Conservation (phyloP, 2,888 invertebrate genomes). For the Eudasyphora cyanicolor region DNA sequence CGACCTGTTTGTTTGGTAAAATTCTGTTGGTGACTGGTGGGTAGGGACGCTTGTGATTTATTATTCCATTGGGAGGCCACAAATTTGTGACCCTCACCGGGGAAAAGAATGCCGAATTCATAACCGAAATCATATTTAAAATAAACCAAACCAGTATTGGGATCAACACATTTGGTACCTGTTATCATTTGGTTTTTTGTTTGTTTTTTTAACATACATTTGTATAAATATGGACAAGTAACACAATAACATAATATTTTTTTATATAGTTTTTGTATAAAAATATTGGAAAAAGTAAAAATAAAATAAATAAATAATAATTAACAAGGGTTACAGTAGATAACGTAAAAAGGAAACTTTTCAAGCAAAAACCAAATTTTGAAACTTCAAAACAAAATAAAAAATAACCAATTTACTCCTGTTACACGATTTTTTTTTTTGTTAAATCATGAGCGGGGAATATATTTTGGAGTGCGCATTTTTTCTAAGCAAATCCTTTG, state of each 20-base stretch:
- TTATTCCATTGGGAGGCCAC: slow-evolving; percentile 77
- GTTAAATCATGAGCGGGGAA: not conserved
- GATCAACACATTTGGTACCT: slow-evolving; percentile 89
- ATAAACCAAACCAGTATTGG: slow-evolving; percentile 88
- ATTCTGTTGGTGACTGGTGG: slow-evolving; percentile 15
- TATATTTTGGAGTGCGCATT: not conserved
- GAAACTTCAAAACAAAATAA: slow-evolving; percentile 15
- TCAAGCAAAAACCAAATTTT: slow-evolving; percentile 4
- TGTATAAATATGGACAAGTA: slow-evolving; percentile 1
- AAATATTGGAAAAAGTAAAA: not conserved
- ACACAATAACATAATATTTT: slow-evolving; percentile 25
- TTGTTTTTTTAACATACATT: not conserved
- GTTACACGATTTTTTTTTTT: not conserved
- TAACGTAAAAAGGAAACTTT: not conserved
- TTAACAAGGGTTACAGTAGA: not conserved
- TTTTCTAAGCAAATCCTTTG: slow-evolving; percentile 19
- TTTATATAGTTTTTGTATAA: not conserved
- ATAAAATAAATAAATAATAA: not conserved
- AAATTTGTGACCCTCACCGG: slow-evolving; percentile 83
- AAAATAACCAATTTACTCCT: slow-evolving; percentile 14
- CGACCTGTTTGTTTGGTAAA: slow-evolving; percentile 61
- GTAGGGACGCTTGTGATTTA: slow-evolving; percentile 65
- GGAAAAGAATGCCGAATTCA: slow-evolving; percentile 87
- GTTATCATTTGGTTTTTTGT: slow-evolving; percentile 41
- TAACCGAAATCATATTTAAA: slow-evolving; percentile 92